Evolutionary conservation across 2,113 vertebrate species (phyloP).

Genomic region (Marcusenius ussheri): DNA sequence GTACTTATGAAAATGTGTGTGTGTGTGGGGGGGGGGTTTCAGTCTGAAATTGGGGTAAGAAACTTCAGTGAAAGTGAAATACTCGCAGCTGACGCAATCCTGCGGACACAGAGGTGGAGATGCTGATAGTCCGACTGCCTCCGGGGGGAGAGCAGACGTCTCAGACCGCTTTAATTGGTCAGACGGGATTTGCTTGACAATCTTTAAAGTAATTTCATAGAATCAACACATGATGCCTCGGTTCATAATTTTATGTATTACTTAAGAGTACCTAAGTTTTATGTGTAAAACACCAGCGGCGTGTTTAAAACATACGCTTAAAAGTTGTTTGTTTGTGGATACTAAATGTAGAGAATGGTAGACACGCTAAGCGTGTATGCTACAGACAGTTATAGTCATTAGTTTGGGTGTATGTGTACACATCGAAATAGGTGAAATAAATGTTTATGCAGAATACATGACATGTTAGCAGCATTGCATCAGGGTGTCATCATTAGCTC

Average conservation of each 20-base stretch:
- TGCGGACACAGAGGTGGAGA: slow-evolving; percentile 32
- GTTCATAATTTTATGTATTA: background rate
- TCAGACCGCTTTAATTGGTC: background rate
- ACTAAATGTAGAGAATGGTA: background rate
- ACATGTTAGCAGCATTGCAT: slow-evolving; percentile 70
- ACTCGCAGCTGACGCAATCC: background rate
- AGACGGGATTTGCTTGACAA: background rate
- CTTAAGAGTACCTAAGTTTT: background rate
- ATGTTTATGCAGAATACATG: slow-evolving; percentile 33
- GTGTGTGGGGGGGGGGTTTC: background rate
- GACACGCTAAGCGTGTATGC: background rate
- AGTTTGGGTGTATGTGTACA: background rate
- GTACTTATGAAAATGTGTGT: background rate
- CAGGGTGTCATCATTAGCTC: slow-evolving; percentile 73
- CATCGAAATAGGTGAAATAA: background rate
- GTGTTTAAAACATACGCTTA: background rate
- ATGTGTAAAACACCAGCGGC: background rate
- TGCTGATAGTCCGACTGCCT: background rate
- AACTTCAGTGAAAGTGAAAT: background rate
- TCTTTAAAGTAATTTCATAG: background rate
- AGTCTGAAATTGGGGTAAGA: background rate
- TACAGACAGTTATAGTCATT: background rate
- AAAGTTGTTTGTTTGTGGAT: background rate
- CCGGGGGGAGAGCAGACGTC: background rate
- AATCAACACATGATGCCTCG: background rate